phyloP scores from a whole-genome alignment of 2,797 vertebrate genomes.

The Pseudomugil gertrudae region DNA sequence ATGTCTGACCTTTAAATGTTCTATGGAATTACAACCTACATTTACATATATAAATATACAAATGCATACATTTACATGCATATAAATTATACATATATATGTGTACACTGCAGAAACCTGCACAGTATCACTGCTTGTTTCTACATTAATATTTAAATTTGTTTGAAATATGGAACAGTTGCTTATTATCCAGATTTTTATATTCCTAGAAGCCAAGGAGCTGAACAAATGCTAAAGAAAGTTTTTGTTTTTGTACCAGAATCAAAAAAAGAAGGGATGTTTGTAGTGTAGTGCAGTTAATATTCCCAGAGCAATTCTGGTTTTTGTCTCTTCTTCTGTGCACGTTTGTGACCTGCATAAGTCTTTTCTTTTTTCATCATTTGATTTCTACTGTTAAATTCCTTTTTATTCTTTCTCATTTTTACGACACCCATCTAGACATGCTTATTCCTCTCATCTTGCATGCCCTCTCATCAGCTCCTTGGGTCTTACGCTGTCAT shows the following conservation, averaged over 20 bases:
- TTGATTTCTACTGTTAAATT: constrained; percentile 43
- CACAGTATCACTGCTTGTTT: not conserved
- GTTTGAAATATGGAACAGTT: not conserved
- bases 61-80: too few relatives aligned
- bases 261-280: constrained; percentile 54
- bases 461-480: constrained; percentile 33
- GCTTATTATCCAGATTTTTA: constrained; percentile 23
- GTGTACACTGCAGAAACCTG: too few relatives aligned
- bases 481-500: constrained; percentile 63
- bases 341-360: constrained; percentile 13
- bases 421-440: constrained; percentile 26
- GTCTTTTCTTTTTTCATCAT: not conserved
- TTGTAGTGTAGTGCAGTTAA: constrained; percentile 58
- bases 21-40: too few relatives aligned
- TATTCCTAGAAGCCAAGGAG: constrained; percentile 24
- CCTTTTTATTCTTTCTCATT: constrained; percentile 16
- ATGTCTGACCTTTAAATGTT: too few relatives aligned
- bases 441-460: constrained; percentile 36
- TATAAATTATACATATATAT: too few relatives aligned
- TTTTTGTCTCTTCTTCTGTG: constrained; percentile 16
- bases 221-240: constrained; percentile 21
- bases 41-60: too few relatives aligned
- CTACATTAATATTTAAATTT: not conserved
- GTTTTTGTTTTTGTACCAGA: constrained; percentile 22
- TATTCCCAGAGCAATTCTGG: constrained; percentile 39